Evolutionary conservation across 2,113 vertebrate species (phyloP), one percentile per base, ranked within the genome.

Genomic region (Neogobius melanostomus): DNA sequence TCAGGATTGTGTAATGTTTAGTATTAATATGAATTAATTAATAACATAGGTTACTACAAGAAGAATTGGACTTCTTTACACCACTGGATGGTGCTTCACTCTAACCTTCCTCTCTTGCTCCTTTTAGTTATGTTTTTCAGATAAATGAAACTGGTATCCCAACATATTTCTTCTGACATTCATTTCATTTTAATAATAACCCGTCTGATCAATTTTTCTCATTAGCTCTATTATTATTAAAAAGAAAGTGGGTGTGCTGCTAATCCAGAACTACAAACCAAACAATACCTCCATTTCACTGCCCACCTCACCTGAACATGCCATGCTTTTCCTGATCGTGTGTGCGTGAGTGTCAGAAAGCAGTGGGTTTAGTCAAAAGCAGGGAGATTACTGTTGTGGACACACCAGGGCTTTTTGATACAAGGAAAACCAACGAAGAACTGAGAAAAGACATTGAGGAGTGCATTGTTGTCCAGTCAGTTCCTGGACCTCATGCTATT

Each of bases 371-470:
- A 0, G 69, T 77, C 52, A 8, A 2, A 0, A 72, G 45, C 0
- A 78, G 9, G 14, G 61, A 53, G 0, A 8, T 92, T 0, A 43
- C 54, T 0, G 72, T 91, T 0, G 68, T 91, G 0, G 90, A 93
- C 59, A 89, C 77, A 0, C 90, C 90, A 0, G 90, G 86, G 0
- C 45, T 91, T 15, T 91, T 82, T 44, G 79, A 84, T 68, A 88
- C 86, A 0, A 48, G 0, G 4, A 28, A 54, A 11, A 9, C 15
- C 0, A 1, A 60, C 8, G n/a, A 21, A 1, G 17, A 83, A 1
- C 57, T 85, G 0, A 14, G 28, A n/a, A 10, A 0, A 4, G 64
- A 86, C 50, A 85, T 92, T 0, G 21, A 43, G 17, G 14, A 54
- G 12, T 92, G 89, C 56, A 21, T 89, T 61, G 42, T 61, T 6